Percentiles rank a stretch among this genome's conserved stretches.
Conservation (phyloP, 1,140 invertebrate species). For the Aphaenogaster ashmeadi region DNA sequence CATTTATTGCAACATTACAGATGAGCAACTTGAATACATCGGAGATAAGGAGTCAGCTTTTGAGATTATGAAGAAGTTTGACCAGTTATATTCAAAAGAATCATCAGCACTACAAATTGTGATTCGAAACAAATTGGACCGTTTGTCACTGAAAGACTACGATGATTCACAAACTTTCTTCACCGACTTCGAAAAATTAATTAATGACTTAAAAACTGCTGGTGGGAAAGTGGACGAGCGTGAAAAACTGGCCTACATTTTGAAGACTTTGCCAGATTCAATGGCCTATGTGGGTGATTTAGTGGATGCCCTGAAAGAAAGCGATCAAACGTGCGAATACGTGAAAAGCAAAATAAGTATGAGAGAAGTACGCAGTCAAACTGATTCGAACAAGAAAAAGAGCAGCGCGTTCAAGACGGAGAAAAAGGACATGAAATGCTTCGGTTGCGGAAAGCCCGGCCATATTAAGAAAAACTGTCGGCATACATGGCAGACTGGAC, state of each 20-base stretch:
- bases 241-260: conserved; percentile 80
- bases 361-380: conserved; percentile 19
- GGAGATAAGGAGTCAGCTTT: conserved; percentile 19
- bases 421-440: conserved; percentile 35
- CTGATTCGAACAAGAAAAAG: neutral
- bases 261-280: conserved; percentile 10
- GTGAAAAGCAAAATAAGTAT: conserved; percentile 54
- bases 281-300: conserved; percentile 43
- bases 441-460: conserved; percentile 39
- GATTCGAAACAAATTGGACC: conserved; percentile 42
- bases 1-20: conserved; percentile 54
- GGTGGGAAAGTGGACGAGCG: conserved; percentile 76
- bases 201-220: conserved; percentile 78
- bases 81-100: conserved; percentile 36
- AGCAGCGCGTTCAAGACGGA: conserved; percentile 40
- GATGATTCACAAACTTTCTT: conserved; percentile 67
- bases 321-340: conserved; percentile 31
- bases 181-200: conserved; percentile 78
- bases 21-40: conserved; percentile 62
- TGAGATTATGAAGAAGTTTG: conserved; percentile 55
- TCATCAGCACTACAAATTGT: conserved; percentile 59
- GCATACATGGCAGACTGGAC: neutral
- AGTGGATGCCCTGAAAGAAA: conserved; percentile 47
- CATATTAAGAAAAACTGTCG: conserved; percentile 35
- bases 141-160: conserved; percentile 54